Percentiles rank a stretch among this genome's conserved stretches.
These are phyloP conservation scores for Myotis yumanensis DNA, from an alignment of 2,113 vertebrate species.

Conservation along the genomic window DNA sequence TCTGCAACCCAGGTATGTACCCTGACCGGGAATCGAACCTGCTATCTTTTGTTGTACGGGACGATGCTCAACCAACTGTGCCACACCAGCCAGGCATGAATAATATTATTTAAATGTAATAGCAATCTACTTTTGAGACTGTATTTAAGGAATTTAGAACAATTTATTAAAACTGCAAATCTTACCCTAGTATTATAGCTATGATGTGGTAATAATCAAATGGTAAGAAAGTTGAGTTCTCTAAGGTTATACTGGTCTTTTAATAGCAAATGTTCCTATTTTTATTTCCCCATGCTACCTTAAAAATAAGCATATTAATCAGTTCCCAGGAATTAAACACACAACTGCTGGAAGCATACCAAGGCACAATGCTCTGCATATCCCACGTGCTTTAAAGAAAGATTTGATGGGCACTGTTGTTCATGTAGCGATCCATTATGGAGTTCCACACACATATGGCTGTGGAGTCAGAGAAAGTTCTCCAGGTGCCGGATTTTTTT, in stretches of 20 bases:
- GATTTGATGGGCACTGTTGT: not conserved
- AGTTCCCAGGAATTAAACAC: not conserved
- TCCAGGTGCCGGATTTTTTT: not conserved
- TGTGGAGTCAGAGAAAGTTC: slow-evolving; percentile 14
- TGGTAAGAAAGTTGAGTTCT: not conserved
- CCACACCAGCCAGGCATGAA: not conserved
- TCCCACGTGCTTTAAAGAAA: not conserved
- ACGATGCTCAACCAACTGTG: too few relatives aligned
- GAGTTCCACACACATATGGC: not conserved
- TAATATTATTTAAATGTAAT: slow-evolving; percentile 12
- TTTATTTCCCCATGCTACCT: slow-evolving; percentile 4
- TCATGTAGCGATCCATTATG: not conserved
- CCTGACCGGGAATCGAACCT: not conserved
- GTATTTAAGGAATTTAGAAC: slow-evolving; percentile 14
- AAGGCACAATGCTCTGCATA: not conserved
- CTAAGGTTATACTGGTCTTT: not conserved
- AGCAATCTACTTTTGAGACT: not conserved
- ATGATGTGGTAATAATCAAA: not conserved
- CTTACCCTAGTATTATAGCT: not conserved
- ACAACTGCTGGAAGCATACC: not conserved
- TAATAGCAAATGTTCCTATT: not conserved
- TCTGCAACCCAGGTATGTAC: not conserved
- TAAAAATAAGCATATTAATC: slow-evolving; percentile 30
- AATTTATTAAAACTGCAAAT: slow-evolving; percentile 17
- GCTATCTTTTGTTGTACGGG: not conserved